Percentiles rank a stretch among this genome's conserved stretches.
phyloP scores from a whole-genome alignment of 1,140 invertebrate genomes.

The Drosophila teissieri region DNA sequence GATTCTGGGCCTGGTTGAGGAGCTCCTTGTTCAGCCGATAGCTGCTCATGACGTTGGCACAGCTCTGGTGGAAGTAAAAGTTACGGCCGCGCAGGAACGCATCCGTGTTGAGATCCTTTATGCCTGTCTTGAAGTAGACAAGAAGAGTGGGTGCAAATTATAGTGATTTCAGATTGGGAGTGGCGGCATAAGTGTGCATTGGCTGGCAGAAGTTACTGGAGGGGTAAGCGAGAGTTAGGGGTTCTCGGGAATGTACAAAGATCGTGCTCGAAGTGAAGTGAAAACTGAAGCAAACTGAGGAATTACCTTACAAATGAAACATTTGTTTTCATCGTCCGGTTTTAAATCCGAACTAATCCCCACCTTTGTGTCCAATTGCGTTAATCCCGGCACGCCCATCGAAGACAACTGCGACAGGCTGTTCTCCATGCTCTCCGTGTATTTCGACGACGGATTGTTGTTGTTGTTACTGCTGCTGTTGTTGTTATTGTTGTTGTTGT shows the following conservation, averaged over 20 bases:
- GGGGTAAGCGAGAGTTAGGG: conserved; percentile 9
- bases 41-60: conserved; percentile 83
- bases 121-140: conserved; percentile 80
- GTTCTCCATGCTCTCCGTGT: conserved; percentile 72
- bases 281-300: conserved; percentile 80
- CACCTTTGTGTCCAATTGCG: conserved; percentile 84
- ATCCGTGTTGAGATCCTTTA: conserved; percentile 83
- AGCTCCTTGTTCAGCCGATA: conserved; percentile 79
- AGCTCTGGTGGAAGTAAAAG: conserved; percentile 83
- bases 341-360: conserved; percentile 84
- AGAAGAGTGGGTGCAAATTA: conserved; percentile 19
- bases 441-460: conserved; percentile 71
- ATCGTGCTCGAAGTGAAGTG: conserved; percentile 45
- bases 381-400: conserved; percentile 80
- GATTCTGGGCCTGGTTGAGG: conserved; percentile 66
- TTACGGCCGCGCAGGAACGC: conserved; percentile 82
- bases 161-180: conserved; percentile 2
- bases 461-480: conserved; percentile 60
- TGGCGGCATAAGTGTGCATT: conserved; percentile 1
- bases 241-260: background rate
- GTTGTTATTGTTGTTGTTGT: conserved; percentile 75
- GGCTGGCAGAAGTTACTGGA: conserved; percentile 11
- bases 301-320: conserved; percentile 85
- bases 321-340: conserved; percentile 85
- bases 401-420: conserved; percentile 67